Evolutionary conservation across 2,797 vertebrate genomes (phyloP).

Genomic region (Acanthurus leucopareius): DNA sequence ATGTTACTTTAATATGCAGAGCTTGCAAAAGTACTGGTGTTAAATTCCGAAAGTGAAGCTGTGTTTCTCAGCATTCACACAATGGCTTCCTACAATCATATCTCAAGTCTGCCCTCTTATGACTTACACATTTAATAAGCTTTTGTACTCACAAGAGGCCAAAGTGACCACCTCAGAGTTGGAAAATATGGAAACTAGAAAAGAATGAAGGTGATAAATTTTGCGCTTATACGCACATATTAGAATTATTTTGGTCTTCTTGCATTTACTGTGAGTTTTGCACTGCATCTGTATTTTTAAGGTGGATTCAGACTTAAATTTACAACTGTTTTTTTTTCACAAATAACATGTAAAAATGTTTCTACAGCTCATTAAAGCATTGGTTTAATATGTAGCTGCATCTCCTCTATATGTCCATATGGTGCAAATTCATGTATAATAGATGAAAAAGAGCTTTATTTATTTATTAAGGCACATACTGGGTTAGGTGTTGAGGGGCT

Average conservation of each 20-base stretch:
- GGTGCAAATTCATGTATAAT: conserved; percentile 62
- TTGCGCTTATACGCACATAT: neutral
- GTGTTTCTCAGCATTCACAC: conserved; percentile 17
- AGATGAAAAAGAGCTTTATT: conserved; percentile 58
- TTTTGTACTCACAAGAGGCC: too few species aligned
- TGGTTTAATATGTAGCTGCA: conserved; percentile 40
- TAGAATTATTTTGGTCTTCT: neutral
- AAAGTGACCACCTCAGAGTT: too few species aligned
- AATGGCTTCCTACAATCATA: neutral
- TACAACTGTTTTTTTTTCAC: neutral
- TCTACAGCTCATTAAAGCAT: neutral
- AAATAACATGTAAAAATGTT: neutral
- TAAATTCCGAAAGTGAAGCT: conserved; percentile 29
- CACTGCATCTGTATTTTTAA: conserved; percentile 12
- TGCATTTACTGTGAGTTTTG: neutral
- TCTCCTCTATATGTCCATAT: conserved; percentile 14
- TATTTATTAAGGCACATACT: conserved; percentile 57
- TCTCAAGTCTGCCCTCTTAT: too few species aligned
- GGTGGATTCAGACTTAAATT: neutral
- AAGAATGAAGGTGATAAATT: too few species aligned
- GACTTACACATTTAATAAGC: too few species aligned
- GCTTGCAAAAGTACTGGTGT: neutral
- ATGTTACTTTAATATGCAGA: neutral
- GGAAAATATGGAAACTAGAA: too few species aligned
- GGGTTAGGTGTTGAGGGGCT: conserved; percentile 28